Evolutionary conservation across 92 coral and sea anemone species (phyloP), one percentile per base, ranked within the genome.

Genomic region (Zoanthus solanderi): DNA sequence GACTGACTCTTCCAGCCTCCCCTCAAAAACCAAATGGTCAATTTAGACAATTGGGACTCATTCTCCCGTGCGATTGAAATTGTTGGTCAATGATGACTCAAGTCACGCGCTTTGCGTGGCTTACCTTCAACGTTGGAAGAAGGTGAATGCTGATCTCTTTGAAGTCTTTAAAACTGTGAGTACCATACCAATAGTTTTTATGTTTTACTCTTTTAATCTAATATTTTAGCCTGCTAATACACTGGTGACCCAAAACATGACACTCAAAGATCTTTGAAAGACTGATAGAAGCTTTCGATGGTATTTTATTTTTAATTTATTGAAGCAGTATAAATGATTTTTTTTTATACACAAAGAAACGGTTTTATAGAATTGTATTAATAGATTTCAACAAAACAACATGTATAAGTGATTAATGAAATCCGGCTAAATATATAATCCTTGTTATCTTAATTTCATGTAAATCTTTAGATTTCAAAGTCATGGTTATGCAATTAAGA

Each of bases 31-130:
- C 2, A 5, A 60, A 6, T 2, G 0, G 57, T n/a, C 42, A 11
- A 50, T 79, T 61, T 66, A 28, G 85, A 29, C 9, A 66, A 68
- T 18, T 81, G 44, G 85, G 46, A 66, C 85, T 71, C 85, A 81
- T 73, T 66, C 32, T 76, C 29, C 48, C 68, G 16, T 10, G 14
- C 28, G 18, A 8, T 30, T 23, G 3, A 28, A 9, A 0, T 28
- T 1, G 9, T 23, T 28, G 7, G 1, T 4, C 52, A 4, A 47
- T 29, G 17, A 34, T 69, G 75, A 34, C 44, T 30, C 14, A 13
- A 31, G 46, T 23, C 30, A 34, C 30, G 42, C 46, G 34, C 6
- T 30, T 6, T 60, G 15, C 67, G 15, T 50, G 14, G 60, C 60
- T 9, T 9, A 54, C 14, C 12, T 54, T 54, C 60, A 16, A 6